These are phyloP conservation scores for Megaptera novaeangliae DNA, from an alignment of 2,113 vertebrate species.

Conservation along the genomic window DNA sequence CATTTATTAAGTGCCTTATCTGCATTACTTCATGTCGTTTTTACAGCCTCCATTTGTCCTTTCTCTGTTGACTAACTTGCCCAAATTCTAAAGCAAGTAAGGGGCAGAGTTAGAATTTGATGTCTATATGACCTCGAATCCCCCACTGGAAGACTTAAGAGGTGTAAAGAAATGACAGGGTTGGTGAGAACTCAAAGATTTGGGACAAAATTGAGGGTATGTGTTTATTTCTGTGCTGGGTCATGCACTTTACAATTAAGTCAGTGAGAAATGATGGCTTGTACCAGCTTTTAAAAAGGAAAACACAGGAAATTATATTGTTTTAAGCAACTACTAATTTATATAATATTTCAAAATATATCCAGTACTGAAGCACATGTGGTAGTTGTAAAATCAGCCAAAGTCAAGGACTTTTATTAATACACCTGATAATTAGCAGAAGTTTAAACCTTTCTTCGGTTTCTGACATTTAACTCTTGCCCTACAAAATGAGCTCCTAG, in stretches of 20 bases:
- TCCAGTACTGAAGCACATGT: background rate
- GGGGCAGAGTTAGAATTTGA: background rate
- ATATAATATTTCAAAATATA: background rate
- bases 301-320: background rate
- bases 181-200: background rate
- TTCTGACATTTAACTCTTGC: constrained; percentile 36
- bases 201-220: background rate
- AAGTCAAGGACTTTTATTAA: constrained; percentile 9
- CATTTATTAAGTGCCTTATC: background rate
- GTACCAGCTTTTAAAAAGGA: background rate
- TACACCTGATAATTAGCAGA: background rate
- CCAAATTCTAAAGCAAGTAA: background rate
- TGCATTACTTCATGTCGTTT: background rate
- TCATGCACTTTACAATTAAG: background rate
- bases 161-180: background rate
- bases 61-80: background rate
- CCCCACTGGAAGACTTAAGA: background rate
- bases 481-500: background rate
- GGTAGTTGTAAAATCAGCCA: background rate
- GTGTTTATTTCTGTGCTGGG: constrained; percentile 8
- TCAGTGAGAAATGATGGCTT: background rate
- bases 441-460: background rate
- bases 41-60: background rate
- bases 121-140: background rate
- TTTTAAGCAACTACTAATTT: background rate